phyloP scores from a whole-genome alignment of 2,888 invertebrate genomes.

The Marronus borbonicus region DNA sequence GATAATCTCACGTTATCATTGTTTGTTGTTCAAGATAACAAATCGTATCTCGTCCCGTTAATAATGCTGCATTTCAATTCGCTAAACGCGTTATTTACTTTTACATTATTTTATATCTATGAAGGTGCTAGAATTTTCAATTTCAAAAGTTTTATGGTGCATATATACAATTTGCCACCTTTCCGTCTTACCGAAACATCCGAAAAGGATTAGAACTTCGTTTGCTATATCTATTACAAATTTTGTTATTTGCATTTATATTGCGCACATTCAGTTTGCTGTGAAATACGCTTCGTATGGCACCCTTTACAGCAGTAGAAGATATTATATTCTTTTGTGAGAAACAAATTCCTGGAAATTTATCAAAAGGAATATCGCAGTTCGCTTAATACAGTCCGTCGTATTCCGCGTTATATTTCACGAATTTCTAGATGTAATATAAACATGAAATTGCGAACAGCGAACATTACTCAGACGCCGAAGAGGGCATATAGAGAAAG shows the following conservation, averaged over 20 bases:
- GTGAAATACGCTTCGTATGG: constrained; percentile 6
- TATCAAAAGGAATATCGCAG: constrained; percentile 36
- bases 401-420: constrained; percentile 23
- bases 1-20: no score
- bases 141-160: no score
- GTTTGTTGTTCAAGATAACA: no score
- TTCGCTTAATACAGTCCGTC: constrained; percentile 25
- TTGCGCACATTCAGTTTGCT: neutral
- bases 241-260: constrained; percentile 21
- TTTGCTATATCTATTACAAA: neutral
- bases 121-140: no score
- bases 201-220: neutral
- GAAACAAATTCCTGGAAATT: constrained; percentile 25
- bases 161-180: no score
- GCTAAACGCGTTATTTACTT: no score
- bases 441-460: constrained; percentile 35
- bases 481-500: constrained; percentile 3
- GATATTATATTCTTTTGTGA: constrained; percentile 34
- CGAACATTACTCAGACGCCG: constrained; percentile 7
- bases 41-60: no score
- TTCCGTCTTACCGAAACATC: no score
- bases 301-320: constrained; percentile 12
- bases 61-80: no score
- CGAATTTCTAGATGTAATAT: constrained; percentile 20
- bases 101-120: no score